Evolutionary conservation across 2,797 vertebrate species (phyloP), one percentile per base, ranked within the genome.

Genomic region (Kryptopterus vitreolus): DNA sequence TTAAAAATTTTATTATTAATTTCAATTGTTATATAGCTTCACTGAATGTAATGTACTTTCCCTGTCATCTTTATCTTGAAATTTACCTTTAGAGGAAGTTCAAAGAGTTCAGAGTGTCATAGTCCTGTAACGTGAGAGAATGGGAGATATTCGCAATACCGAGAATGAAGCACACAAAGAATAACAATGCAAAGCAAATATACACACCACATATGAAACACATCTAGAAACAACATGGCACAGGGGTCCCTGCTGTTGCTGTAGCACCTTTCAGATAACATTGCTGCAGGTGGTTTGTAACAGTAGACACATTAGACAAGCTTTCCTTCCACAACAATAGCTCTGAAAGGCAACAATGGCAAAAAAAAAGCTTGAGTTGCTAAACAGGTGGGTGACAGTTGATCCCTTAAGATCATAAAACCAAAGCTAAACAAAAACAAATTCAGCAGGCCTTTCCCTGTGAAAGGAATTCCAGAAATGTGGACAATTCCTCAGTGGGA

Each of bases 381-480:
- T 73, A 66, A 81, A 77, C 81, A 86, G 80, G 79, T 77, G 76
- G 77, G 65, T 73, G 80, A 82, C 80, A 82, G 76, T 76, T 69
- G 76, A 84, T 77, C 78, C 82, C 76, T 79, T 82, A 74, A 81
- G 55, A 81, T 80, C 71, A 79, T 72, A 75, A 84, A 84, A 78
- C 79, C 73, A 9, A 71, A 77, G 77, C 33, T 80, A 61, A 81
- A 83, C 79, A 79, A 86, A 86, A 85, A 82, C 83, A 82, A 82
- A 80, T 84, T 81, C 62, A 75, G 79, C 75, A 81, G 81, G 76
- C 70, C 76, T 82, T 86, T 81, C 83, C 70, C 71, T 52, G 61
- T 62, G 38, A 82, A 72, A 83, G 76, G 86, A 86, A 88, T 88
- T 85, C 69, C 57, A 87, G 82, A 85, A 87, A 88, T 87, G 83